A percentile compares a stretch with the other conserved stretches of the same genome.
phyloP scores from a whole-genome alignment of 2,888 invertebrate genomes.

The Diarsia rubi region DNA sequence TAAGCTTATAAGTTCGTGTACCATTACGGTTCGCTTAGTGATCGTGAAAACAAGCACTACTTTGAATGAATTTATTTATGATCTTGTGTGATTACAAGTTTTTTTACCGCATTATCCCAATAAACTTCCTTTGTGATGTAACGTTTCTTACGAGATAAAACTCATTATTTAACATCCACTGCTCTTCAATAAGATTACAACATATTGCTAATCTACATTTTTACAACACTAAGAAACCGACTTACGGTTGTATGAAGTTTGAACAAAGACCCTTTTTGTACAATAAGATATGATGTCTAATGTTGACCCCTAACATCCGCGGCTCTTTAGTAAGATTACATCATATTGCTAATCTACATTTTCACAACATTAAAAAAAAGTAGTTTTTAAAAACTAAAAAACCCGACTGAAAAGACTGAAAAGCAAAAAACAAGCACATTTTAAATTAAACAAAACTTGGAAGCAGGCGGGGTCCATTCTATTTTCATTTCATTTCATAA shows the following conservation, averaged over 20 bases:
- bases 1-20: neutral
- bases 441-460: no score
- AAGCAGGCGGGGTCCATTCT: no score
- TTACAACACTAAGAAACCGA: neutral
- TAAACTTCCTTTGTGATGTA: neutral
- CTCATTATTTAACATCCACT: neutral
- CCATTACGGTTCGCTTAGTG: neutral
- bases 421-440: no score
- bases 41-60: no score
- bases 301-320: neutral
- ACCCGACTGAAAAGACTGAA: no score
- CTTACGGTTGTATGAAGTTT: neutral
- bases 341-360: no score
- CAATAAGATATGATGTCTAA: neutral
- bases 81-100: neutral
- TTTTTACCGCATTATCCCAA: neutral
- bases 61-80: no score
- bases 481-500: no score
- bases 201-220: neutral
- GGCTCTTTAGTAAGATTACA: no score
- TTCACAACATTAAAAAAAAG: no score
- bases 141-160: neutral
- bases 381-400: no score
- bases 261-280: neutral
- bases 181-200: neutral